phyloP scores from a whole-genome alignment of 2,113 vertebrate genomes.

The Halcyon malimbica region DNA sequence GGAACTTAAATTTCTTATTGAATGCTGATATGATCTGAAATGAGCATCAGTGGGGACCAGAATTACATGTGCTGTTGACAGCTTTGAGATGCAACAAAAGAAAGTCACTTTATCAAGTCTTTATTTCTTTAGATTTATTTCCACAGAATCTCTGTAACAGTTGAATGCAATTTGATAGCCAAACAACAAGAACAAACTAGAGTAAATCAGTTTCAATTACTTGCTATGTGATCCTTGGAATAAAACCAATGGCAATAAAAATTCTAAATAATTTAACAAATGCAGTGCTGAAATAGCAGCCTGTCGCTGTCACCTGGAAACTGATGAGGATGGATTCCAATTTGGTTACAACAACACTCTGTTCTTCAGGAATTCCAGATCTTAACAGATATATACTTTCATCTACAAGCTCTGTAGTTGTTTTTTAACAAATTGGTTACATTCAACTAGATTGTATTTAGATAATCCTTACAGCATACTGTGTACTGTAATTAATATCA shows the following conservation, averaged over 20 bases:
- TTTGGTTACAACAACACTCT: not conserved
- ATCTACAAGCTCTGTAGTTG: not conserved
- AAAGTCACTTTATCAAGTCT: not conserved
- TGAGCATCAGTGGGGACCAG: not conserved
- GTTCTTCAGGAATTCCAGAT: not conserved
- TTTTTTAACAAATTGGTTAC: not conserved
- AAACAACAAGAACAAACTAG: not conserved
- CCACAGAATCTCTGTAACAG: not conserved
- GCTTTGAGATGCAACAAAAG: not conserved
- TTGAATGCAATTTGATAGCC: not conserved
- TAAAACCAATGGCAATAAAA: not conserved
- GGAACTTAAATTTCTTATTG: not conserved
- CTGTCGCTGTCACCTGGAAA: not conserved
- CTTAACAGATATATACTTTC: not conserved
- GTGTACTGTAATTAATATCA: not conserved
- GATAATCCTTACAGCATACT: not conserved
- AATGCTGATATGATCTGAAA: not conserved
- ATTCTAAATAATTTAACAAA: not conserved
- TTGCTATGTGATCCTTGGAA: slow-evolving; percentile 20
- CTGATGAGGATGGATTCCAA: not conserved
- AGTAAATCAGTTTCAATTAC: not conserved
- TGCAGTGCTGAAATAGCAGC: not conserved
- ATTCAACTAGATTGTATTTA: not conserved
- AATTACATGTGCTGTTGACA: slow-evolving; percentile 3
- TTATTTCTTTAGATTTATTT: slow-evolving; percentile 13